Percentiles rank a stretch among this genome's conserved stretches.
phyloP scores from a whole-genome alignment of 2,888 invertebrate species.

The Ophion slaviceki region DNA sequence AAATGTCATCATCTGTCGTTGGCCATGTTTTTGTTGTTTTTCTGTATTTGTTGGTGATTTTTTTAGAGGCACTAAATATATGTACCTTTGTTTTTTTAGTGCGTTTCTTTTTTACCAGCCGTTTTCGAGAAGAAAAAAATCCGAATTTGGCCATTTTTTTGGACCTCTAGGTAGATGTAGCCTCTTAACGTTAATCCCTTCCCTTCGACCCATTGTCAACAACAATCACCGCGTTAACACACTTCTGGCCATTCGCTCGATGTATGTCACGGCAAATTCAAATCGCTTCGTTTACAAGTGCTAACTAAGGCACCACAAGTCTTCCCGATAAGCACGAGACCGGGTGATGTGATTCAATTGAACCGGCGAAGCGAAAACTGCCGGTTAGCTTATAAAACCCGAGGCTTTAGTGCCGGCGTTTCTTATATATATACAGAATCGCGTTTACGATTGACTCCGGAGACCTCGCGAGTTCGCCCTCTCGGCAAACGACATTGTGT shows the following conservation, averaged over 20 bases:
- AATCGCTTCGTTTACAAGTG: conserved; percentile 37
- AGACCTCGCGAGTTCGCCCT: neutral
- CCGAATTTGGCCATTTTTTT: too few species aligned
- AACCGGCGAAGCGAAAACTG: conserved; percentile 48
- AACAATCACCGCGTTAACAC: conserved; percentile 22
- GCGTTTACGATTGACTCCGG: conserved; percentile 36
- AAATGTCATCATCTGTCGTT: too few species aligned
- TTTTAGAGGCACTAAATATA: too few species aligned
- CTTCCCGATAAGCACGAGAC: conserved; percentile 45
- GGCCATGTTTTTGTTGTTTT: too few species aligned
- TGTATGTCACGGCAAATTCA: conserved; percentile 47
- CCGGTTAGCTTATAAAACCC: conserved; percentile 39
- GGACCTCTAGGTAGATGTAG: too few species aligned
- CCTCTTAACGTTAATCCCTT: neutral
- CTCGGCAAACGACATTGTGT: neutral
- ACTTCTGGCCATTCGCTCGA: conserved; percentile 15
- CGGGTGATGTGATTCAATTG: conserved; percentile 15
- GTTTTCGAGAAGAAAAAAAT: too few species aligned
- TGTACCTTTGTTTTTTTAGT: too few species aligned
- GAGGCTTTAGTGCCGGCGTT: conserved; percentile 21
- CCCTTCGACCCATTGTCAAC: neutral
- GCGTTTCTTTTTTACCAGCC: too few species aligned
- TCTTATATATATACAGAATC: neutral
- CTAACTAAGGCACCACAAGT: conserved; percentile 23
- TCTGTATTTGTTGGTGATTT: too few species aligned